Percentiles rank a stretch among this genome's conserved stretches.
These are phyloP conservation scores for Zosterops borbonicus DNA, from an alignment of 2,113 vertebrate genomes.

Conservation along the genomic window DNA sequence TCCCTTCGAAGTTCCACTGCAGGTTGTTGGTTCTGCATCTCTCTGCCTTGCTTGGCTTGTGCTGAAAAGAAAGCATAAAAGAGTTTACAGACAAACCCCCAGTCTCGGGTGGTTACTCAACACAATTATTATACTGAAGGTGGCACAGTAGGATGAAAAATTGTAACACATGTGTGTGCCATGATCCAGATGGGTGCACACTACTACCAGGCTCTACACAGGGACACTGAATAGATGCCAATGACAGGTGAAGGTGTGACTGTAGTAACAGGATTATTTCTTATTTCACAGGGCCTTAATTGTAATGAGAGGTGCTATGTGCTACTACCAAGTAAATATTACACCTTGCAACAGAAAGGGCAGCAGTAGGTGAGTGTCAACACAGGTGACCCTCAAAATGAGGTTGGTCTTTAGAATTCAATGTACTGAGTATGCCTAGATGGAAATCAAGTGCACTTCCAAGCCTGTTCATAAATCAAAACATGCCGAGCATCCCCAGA, in stretches of 20 bases:
- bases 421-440: neutral
- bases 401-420: neutral
- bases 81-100: neutral
- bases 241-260: neutral
- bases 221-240: constrained; percentile 6
- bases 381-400: constrained; percentile 3
- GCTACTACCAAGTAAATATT: neutral
- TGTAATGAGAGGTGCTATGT: constrained; percentile 22
- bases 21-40: constrained; percentile 77
- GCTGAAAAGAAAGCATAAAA: constrained; percentile 67
- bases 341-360: constrained; percentile 4
- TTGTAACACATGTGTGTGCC: neutral
- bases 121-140: neutral
- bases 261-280: neutral
- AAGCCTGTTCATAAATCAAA: constrained; percentile 32
- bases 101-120: neutral
- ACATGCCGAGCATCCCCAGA: constrained; percentile 59
- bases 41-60: constrained; percentile 74
- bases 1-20: constrained; percentile 87
- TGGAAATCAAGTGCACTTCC: constrained; percentile 29
- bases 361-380: neutral
- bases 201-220: neutral
- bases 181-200: constrained; percentile 16
- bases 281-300: constrained; percentile 7
- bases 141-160: neutral